phyloP scores from a whole-genome alignment of 2,113 vertebrate species.

The Pomatorhinus ruficollis region DNA sequence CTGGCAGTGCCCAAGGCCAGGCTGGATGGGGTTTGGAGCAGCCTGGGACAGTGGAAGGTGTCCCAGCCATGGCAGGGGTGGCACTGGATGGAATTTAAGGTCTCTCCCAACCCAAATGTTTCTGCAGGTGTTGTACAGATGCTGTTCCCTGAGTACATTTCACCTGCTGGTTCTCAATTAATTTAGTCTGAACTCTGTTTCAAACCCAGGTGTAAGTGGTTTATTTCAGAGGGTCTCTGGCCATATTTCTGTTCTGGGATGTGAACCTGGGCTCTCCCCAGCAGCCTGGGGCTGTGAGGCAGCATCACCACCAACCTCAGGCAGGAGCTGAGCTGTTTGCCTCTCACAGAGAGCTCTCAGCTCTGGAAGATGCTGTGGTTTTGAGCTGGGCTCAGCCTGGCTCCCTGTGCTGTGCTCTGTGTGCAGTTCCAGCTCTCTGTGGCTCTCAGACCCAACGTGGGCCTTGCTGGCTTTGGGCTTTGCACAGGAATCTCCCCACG shows the following conservation, averaged over 20 bases:
- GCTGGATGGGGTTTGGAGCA: neutral
- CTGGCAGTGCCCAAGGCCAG: neutral
- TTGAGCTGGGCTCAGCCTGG: neutral
- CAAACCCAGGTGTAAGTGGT: neutral
- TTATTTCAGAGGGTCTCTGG: neutral
- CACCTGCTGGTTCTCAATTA: neutral
- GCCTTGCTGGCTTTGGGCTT: neutral
- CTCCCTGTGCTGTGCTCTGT: neutral
- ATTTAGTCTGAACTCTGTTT: neutral
- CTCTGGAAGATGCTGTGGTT: neutral
- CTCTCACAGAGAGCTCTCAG: neutral
- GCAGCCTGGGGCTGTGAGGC: neutral
- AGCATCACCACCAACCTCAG: neutral
- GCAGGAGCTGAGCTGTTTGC: neutral
- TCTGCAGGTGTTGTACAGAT: rapidly evolving
- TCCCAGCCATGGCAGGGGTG: neutral
- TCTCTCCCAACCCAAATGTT: neutral
- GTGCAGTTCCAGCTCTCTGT: neutral
- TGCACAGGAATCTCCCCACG: neutral
- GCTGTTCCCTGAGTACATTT: neutral
- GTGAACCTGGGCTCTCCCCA: neutral
- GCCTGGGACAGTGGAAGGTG: neutral
- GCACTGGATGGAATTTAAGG: rapidly evolving
- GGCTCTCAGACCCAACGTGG: neutral
- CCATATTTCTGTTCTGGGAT: neutral